Conservation (phyloP, 2,113 vertebrate species). For the Melanerpes aurifrons region DNA sequence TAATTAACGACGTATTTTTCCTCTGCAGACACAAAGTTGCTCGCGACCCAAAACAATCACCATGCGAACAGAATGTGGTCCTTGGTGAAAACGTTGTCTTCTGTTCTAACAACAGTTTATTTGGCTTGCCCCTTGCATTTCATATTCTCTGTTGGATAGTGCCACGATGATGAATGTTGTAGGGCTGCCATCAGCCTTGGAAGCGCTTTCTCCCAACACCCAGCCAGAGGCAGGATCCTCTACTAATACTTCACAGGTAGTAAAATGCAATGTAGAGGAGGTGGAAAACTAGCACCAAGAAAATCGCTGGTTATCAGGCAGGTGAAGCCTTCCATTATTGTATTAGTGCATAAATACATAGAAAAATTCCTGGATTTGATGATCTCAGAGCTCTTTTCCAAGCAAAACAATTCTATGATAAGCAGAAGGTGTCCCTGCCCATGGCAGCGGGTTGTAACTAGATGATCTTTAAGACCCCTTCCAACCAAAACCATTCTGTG, state of each 20-base stretch:
- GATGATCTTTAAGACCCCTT: no score
- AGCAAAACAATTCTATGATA: no score
- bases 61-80: rapidly evolving
- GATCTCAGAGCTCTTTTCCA: no score
- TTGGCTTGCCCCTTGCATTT: not conserved
- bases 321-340: not conserved
- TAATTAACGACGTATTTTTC: not conserved
- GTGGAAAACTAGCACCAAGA: not conserved
- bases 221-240: slow-evolving; percentile 2
- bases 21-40: not conserved
- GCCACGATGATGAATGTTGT: not conserved
- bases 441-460: no score
- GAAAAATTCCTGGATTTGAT: not conserved
- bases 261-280: not conserved
- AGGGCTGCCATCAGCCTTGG: not conserved
- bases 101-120: not conserved
- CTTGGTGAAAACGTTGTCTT: not conserved
- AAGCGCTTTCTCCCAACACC: not conserved
- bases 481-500: no score
- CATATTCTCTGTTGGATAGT: not conserved
- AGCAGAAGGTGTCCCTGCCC: no score
- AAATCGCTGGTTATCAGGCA: not conserved
- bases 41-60: rapidly evolving
- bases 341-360: not conserved
- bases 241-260: not conserved